Evolutionary conservation across 2,888 invertebrate genomes (phyloP), one percentile per base, ranked within the genome.

Genomic region (Orthosia cruda): DNA sequence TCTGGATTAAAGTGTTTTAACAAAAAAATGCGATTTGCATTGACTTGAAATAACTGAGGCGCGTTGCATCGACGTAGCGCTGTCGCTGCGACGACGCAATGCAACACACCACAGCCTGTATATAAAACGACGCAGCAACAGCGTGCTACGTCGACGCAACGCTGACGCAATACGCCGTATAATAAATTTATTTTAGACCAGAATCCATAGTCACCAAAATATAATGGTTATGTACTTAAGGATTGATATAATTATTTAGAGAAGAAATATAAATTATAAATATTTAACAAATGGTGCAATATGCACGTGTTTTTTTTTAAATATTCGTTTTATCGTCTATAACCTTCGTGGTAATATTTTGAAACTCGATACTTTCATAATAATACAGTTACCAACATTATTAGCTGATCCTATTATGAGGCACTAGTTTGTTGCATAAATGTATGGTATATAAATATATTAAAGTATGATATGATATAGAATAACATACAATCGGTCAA

Each of bases 401-500:
- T 81, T 79, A 80, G 84, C 80, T 74, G 50, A 54, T 70, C 58
- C 47, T 83, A 69, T 23, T 67, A 68, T 70, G 50, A 74, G 67
- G 71, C 70, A 70, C 68, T 62, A 73, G 57, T 74, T 76, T 68
- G 74, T 80, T 74, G 84, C 76, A 78, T 85, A 71, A 68, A 80
- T 75, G 71, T 75, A 71, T 84, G 79, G 70, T 79, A 85, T 80
- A 83, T 79, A 81, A 77, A 86, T 87, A 88, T 74, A 83, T 83
- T 84, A 77, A 74, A 87, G 40, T 84, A 87, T 85, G 83, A 91
- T 91, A 88, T 84, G 88, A 87, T 89, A 90, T 88, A 89, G 90
- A 88, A 91, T 93, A 96, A 96, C 96, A 91, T 96, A 96, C 96
- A 96, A 95, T 96, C 96, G 90, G 96, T 96, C 96, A 92, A 96